Evolutionary conservation across 2,797 vertebrate genomes (phyloP), one percentile per base, ranked within the genome.

Genomic region (Tangara arthus): DNA sequence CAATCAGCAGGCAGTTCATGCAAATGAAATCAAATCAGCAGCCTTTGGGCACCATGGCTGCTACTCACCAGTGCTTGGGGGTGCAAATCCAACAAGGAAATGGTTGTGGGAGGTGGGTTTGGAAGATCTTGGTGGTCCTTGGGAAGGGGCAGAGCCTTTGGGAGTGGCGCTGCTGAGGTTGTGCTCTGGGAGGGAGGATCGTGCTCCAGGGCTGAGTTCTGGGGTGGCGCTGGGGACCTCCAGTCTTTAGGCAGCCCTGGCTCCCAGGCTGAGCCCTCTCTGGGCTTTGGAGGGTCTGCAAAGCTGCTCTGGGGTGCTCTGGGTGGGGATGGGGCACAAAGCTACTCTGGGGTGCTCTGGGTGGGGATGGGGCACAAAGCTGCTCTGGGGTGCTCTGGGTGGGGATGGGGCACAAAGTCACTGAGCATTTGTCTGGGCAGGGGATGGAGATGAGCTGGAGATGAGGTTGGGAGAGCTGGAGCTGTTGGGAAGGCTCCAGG

Each of bases 101-200:
- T 63, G 20, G 9, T 77, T 88, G 89, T 53, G n/a, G 32, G 56
- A 73, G 61, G 73, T 13, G 0, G 1, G 2, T 89, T 66, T 41
- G 80, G 55, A 52, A 66, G 52, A 2, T 79, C 50, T 65, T 50
- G 56, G 80, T 76, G 82, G 47, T 30, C 41, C 46, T 34, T 4
- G 6, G 53, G 70, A 63, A 82, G 24, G 69, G 57, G 19, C n/a
- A 57, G 78, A 57, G 69, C 46, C 66, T 66, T 66, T 21, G 70
- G 69, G 84, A 84, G 8, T 0, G 15, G n/a, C 0, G 0, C 39
- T 47, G 68, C 44, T 1, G 70, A 28, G 44, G 18, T 20, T 0
- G 0, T 15, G n/a, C 5, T 0, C 7, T 3, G 37, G 30, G 34
- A 50, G 63, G 30, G 39, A 41, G 49, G 53, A 17, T 30, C 2